Base-by-base conservation (phyloP, 2,113 vertebrate species). In the Cromileptes altivelis region DNA sequence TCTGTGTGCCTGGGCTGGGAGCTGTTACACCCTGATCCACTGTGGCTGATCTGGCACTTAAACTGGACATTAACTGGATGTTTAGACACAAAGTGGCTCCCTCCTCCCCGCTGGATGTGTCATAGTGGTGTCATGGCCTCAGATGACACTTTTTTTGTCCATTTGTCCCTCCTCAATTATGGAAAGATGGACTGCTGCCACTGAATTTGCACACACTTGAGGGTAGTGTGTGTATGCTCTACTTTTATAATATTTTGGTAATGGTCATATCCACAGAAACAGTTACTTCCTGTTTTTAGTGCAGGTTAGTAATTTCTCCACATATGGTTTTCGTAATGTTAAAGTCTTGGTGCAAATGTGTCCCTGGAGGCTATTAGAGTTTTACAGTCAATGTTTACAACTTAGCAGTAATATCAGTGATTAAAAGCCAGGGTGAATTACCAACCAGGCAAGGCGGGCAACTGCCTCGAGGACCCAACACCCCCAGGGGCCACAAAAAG, bases 31-130 rank as follows among this genome's bases (percentile, higher is more conserved):
- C 85, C 79, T 27, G 11, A 42, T 71, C 74, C 85, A 50, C 61
- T 78, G 70, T 70, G 90, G 82, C 75, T 77, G 60, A 65, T 64
- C 82, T 89, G 86, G 86, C 77, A 14, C 70, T 70, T 21, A 9
- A 75, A 70, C 69, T 57, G 71, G 72, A 88, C 80, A 60, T 75
- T 52, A 78, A 61, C 45, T 72, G 19, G 45, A 79, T 15, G 30
- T 69, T 69, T 14, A 5, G 64, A 70, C 42, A 47, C 11, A 33
- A 57, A 71, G 61, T 40, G 6, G 25, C 42, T 60, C 4, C 14
- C 37, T 60, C 57, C 17, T 65, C 18, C 4, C 70, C 0, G 3
- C 40, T 23, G 33, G 25, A 52, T 61, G 53, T 53, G 47, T 70
- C 61, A 2, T 7, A 17, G 63, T 19, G 63, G 57, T 45, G 71